Percentiles rank a stretch among this genome's conserved stretches.
phyloP scores from a whole-genome alignment of 2,888 invertebrate species.

The Rhingia campestris region DNA sequence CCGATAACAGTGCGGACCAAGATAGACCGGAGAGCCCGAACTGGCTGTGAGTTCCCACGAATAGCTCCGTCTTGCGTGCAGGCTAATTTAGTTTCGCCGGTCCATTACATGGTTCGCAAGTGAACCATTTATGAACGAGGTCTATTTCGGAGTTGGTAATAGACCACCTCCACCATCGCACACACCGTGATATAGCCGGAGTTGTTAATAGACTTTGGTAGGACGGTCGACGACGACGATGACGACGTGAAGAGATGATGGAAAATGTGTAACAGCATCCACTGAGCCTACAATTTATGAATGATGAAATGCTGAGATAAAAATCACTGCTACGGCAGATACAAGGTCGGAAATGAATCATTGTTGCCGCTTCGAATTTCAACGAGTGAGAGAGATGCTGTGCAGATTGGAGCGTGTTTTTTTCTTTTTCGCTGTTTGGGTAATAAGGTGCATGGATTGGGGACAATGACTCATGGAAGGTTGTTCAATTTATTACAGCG shows the following conservation, averaged over 20 bases:
- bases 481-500: neutral
- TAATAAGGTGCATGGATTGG: conserved; percentile 2
- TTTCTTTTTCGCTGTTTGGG: neutral
- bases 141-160: conserved; percentile 62
- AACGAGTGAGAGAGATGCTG: conserved; percentile 17
- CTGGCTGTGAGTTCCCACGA: conserved; percentile 68
- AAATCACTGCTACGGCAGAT: conserved; percentile 45
- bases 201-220: conserved; percentile 43
- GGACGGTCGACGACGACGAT: conserved; percentile 24
- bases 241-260: conserved; percentile 56
- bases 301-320: conserved; percentile 71
- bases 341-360: conserved; percentile 74
- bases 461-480: conserved; percentile 21
- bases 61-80: conserved; percentile 64
- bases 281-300: conserved; percentile 67
- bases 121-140: conserved; percentile 68
- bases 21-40: conserved; percentile 42
- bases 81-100: conserved; percentile 56
- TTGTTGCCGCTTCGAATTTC: conserved; percentile 38
- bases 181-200: conserved; percentile 25
- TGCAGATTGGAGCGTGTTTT: neutral
- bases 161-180: conserved; percentile 50
- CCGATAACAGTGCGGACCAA: conserved; percentile 33
- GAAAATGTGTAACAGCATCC: conserved; percentile 69
- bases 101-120: conserved; percentile 49